These are phyloP conservation scores for Oenanthe melanoleuca DNA, from an alignment of 2,113 vertebrate species.

Conservation along the genomic window DNA sequence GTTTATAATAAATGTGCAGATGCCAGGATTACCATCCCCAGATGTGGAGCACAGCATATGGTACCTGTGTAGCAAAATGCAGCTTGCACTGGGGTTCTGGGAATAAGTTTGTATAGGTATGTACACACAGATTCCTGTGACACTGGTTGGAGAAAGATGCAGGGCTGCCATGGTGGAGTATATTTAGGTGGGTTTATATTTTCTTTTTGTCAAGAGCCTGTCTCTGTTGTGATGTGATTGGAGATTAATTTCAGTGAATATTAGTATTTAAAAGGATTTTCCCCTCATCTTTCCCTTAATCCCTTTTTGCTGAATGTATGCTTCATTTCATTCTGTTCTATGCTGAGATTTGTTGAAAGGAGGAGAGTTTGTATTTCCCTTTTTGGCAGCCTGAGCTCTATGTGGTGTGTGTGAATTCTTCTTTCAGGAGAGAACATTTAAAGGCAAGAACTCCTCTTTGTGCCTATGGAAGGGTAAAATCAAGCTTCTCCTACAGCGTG, in stretches of 20 bases:
- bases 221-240: background rate
- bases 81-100: background rate
- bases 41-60: background rate
- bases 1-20: background rate
- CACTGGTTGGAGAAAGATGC: background rate
- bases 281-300: slow-evolving; percentile 14
- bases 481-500: slow-evolving; percentile 1
- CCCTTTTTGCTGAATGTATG: slow-evolving; percentile 2
- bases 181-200: background rate
- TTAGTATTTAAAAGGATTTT: slow-evolving; percentile 56
- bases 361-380: slow-evolving; percentile 39
- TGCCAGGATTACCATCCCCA: background rate
- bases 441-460: slow-evolving; percentile 54
- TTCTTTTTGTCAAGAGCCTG: background rate
- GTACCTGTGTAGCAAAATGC: accelerated
- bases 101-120: background rate
- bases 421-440: slow-evolving; percentile 40
- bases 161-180: background rate
- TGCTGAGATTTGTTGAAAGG: slow-evolving; percentile 26
- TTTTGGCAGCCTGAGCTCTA: slow-evolving; percentile 22
- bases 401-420: slow-evolving; percentile 34
- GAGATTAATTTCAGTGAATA: slow-evolving; percentile 31
- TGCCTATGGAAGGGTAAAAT: slow-evolving; percentile 48
- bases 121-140: background rate
- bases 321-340: slow-evolving; percentile 16